Conservation (phyloP, 2,888 invertebrate genomes). For the Chorisops tibialis region DNA sequence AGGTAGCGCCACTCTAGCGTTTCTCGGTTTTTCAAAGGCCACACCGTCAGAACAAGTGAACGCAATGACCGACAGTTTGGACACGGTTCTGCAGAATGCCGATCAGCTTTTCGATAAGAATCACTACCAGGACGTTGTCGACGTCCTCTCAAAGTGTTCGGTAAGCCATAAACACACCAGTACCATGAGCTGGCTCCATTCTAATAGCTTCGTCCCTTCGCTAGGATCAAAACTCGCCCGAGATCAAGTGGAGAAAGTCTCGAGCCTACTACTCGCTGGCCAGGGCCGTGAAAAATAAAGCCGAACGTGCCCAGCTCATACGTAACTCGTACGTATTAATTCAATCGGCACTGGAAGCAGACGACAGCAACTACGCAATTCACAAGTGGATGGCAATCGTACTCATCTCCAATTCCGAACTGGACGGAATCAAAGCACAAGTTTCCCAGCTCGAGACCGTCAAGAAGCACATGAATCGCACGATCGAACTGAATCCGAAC, state of each 20-base stretch:
- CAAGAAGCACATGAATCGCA: conserved; percentile 69
- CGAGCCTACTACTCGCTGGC: conserved; percentile 76
- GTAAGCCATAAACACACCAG: conserved; percentile 47
- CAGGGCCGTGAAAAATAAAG: conserved; percentile 56
- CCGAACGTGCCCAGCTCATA: conserved; percentile 61
- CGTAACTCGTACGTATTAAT: conserved; percentile 66
- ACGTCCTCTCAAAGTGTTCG: conserved; percentile 58
- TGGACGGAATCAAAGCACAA: conserved; percentile 71
- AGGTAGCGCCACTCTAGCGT: too few species aligned
- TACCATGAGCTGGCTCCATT: neutral
- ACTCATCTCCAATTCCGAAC: conserved; percentile 69
- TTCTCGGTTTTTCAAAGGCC: too few species aligned
- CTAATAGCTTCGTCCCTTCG: neutral
- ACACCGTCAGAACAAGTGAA: neutral
- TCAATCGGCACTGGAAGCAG: conserved; percentile 57
- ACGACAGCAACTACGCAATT: conserved; percentile 56
- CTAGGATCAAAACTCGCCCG: conserved; percentile 62
- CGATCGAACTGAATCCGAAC: conserved; percentile 72
- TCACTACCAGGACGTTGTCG: conserved; percentile 63
- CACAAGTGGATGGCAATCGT: conserved; percentile 66
- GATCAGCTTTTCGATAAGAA: conserved; percentile 65
- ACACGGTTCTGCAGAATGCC: conserved; percentile 57
- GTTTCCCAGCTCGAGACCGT: conserved; percentile 71
- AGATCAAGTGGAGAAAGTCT: conserved; percentile 79
- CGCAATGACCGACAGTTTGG: conserved; percentile 40